Evolutionary conservation across 2,888 invertebrate genomes (phyloP).

Genomic region (Rhingia rostrata): DNA sequence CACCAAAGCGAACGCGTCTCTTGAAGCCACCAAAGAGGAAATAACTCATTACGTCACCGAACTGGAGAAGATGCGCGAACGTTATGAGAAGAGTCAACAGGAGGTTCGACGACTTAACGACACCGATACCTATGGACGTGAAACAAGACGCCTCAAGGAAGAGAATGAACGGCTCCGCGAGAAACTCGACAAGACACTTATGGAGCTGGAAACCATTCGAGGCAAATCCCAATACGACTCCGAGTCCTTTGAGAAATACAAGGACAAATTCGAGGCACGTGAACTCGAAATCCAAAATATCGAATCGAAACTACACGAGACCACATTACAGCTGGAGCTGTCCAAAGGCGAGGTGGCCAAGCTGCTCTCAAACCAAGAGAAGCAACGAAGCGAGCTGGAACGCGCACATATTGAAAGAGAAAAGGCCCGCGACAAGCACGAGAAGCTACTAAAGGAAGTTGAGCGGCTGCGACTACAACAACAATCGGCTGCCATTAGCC

Average conservation of each 20-base stretch:
- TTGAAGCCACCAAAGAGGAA: constrained; percentile 95
- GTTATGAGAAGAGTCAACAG: constrained; percentile 92
- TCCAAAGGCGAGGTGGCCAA: constrained; percentile 91
- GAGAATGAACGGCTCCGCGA: constrained; percentile 92
- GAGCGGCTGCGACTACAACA: constrained; percentile 85
- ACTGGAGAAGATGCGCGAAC: constrained; percentile 95
- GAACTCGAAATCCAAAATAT: constrained; percentile 90
- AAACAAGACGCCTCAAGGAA: constrained; percentile 90
- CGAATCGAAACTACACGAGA: constrained; percentile 90
- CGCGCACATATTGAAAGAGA: constrained; percentile 94
- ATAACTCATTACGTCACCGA: constrained; percentile 93
- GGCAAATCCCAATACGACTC: constrained; percentile 91
- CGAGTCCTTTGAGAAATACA: constrained; percentile 89
- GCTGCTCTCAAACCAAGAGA: constrained; percentile 89
- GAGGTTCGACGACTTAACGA: constrained; percentile 93
- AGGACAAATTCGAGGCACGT: constrained; percentile 89
- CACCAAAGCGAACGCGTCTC: constrained; percentile 91
- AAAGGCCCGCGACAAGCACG: constrained; percentile 93
- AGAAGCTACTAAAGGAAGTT: constrained; percentile 88
- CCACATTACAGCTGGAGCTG: constrained; percentile 91
- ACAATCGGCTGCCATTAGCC: constrained; percentile 83
- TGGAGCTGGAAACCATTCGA: constrained; percentile 91
- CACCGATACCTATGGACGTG: constrained; percentile 90
- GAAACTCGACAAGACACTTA: constrained; percentile 90
- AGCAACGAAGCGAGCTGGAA: constrained; percentile 91